Conservation (phyloP, 2,797 vertebrate genomes). For the Bradypodion ventrale region DNA sequence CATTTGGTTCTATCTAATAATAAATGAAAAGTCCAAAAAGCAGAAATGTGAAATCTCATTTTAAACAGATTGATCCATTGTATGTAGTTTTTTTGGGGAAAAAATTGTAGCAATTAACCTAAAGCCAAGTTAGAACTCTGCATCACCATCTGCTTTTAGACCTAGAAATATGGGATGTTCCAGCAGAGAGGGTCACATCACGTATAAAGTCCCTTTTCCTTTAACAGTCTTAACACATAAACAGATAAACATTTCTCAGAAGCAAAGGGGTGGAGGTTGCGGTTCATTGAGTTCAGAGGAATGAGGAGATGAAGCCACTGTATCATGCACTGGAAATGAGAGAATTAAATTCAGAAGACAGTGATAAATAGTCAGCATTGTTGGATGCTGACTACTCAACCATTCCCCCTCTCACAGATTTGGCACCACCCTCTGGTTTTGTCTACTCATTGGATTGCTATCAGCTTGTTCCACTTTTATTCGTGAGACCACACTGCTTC, state of each 20-base stretch:
- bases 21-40: background rate
- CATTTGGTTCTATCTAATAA: too few relatives aligned
- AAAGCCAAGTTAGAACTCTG: background rate
- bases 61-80: background rate
- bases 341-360: background rate
- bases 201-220: background rate
- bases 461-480: conserved; percentile 50
- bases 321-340: background rate
- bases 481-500: conserved; percentile 47
- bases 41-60: background rate
- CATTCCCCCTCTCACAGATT: background rate
- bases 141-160: background rate
- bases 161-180: background rate
- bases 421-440: background rate
- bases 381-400: background rate
- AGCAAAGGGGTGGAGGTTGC: too few relatives aligned
- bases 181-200: background rate
- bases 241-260: too few relatives aligned
- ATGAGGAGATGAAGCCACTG: background rate
- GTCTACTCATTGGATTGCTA: background rate
- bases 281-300: background rate
- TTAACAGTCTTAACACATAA: too few relatives aligned
- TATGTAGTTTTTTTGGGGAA: background rate
- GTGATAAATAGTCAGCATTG: background rate
- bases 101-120: background rate